Base-by-base conservation (phyloP, 2,888 invertebrate genomes). In the Teinopalpus imperialis region DNA sequence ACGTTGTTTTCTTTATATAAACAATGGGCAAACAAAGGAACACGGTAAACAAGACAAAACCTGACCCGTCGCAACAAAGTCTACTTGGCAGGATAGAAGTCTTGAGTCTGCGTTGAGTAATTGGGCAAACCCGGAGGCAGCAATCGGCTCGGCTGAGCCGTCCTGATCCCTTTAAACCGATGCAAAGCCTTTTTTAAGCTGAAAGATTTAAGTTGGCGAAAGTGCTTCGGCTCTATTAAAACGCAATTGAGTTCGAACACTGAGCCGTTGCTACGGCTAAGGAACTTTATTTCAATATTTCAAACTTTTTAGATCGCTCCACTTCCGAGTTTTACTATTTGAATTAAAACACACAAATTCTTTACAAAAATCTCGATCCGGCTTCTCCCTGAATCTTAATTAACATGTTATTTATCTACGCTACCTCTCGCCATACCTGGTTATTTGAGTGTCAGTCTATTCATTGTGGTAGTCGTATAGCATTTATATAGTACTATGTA, bases 161-260 rank as follows among this genome's bases (percentile, higher is more conserved):
- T 61, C 67, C 63, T 79, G 75, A 87, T 86, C 86, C 86, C 83
- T 85, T 85, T 82, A 86, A 87, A 87, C 86, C 87, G 68, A 81
- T 75, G 74, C 68, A 83, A 85, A 87, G 87, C 86, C 85, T 86
- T 86, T 86, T 85, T 86, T 85, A 86, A 86, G 86, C 86, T 82
- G 65, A 77, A 82, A 86, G 86, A 81, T 87, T 87, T 83, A 86
- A 87, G 86, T 86, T 87, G 80, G 82, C 73, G 81, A 85, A 86
- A 87, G 81, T 83, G 78, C 74, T 74, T 66, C 70, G n/a, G 78
- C 81, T 87, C 82, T 85, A 86, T 86, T 85, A 86, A 85, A 85
- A 83, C 74, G 71, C 75, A 73, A 82, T 85, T 75, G 74, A 67
- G 70, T 74, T 72, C 70, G 73, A 72, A 63, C 61, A 6, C 18